Percentiles rank a stretch among this genome's conserved stretches.
Conservation (phyloP, 2,888 invertebrate species). For the Archaeoteleia sp. region DNA sequence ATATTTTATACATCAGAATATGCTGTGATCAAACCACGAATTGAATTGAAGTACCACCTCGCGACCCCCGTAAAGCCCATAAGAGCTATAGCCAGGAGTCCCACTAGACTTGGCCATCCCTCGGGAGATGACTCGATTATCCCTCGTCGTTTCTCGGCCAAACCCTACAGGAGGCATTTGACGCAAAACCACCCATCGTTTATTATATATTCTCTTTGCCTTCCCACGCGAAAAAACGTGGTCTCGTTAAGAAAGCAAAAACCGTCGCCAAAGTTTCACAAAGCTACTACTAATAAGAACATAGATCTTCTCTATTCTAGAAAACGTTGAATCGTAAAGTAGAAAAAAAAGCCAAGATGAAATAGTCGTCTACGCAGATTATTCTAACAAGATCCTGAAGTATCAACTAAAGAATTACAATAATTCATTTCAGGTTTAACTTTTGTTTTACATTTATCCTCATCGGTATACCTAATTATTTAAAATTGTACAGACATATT, state of each 20-base stretch:
- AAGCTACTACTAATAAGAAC: too few species aligned
- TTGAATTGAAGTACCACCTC: conserved; percentile 69
- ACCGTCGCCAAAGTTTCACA: conserved; percentile 16
- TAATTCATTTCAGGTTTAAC: too few species aligned
- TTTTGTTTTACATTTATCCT: too few species aligned
- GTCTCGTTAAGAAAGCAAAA: conserved; percentile 61
- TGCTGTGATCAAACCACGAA: conserved; percentile 70
- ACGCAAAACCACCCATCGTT: conserved; percentile 62
- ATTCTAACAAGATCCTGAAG: too few species aligned
- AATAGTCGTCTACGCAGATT: too few species aligned
- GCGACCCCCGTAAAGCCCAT: conserved; percentile 63
- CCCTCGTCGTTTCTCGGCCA: conserved; percentile 57
- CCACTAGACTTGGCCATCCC: conserved; percentile 62
- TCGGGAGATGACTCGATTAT: conserved; percentile 66
- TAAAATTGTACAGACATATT: too few species aligned
- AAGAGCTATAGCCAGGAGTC: conserved; percentile 58
- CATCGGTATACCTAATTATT: too few species aligned
- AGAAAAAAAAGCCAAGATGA: too few species aligned
- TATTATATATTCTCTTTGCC: conserved; percentile 72
- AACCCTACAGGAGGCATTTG: conserved; percentile 55
- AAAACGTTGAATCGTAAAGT: too few species aligned
- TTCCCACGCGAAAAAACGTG: conserved; percentile 56
- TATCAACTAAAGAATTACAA: too few species aligned
- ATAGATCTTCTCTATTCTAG: too few species aligned
- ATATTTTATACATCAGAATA: conserved; percentile 53